A percentile compares a stretch with the other conserved stretches of the same genome.
Evolutionary conservation across 2,888 invertebrate genomes (phyloP).

Genomic region (Agonopterix subpropinquella): DNA sequence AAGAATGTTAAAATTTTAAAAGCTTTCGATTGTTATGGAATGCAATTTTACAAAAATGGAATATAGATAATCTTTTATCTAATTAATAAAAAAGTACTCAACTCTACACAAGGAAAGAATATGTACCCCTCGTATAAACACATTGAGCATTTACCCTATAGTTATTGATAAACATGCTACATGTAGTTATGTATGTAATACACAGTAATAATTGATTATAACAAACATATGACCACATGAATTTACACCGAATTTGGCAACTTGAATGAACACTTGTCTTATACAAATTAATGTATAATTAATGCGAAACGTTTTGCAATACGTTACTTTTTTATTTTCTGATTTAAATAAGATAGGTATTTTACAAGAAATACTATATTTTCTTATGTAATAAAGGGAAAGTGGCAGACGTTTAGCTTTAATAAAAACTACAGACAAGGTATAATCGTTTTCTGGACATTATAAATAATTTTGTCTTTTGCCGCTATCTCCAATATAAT

Average conservation of each 20-base stretch:
- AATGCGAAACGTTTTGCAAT: not conserved
- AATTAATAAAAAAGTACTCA: slow-evolving; percentile 40
- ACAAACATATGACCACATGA: slow-evolving; percentile 52
- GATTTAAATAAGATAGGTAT: too few species aligned
- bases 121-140: slow-evolving; percentile 62
- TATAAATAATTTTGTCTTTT: slow-evolving; percentile 1
- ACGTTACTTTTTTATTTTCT: too few species aligned
- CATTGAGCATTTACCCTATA: slow-evolving; percentile 70
- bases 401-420: slow-evolving; percentile 10
- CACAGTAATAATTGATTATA: slow-evolving; percentile 58
- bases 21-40: slow-evolving; percentile 42
- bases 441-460: not conserved
- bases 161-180: slow-evolving; percentile 66
- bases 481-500: slow-evolving; percentile 6
- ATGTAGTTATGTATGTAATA: slow-evolving; percentile 42
- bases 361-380: not conserved
- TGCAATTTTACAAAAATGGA: slow-evolving; percentile 53
- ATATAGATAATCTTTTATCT: slow-evolving; percentile 35
- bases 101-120: slow-evolving; percentile 45
- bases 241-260: slow-evolving; percentile 71
- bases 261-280: slow-evolving; percentile 65
- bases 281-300: slow-evolving; percentile 21
- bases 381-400: slow-evolving; percentile 9
- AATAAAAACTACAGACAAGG: slow-evolving; percentile 14
- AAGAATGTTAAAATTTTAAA: slow-evolving; percentile 33